Base-by-base conservation (phyloP, 2,797 vertebrate genomes). In the Tangara arthus region DNA sequence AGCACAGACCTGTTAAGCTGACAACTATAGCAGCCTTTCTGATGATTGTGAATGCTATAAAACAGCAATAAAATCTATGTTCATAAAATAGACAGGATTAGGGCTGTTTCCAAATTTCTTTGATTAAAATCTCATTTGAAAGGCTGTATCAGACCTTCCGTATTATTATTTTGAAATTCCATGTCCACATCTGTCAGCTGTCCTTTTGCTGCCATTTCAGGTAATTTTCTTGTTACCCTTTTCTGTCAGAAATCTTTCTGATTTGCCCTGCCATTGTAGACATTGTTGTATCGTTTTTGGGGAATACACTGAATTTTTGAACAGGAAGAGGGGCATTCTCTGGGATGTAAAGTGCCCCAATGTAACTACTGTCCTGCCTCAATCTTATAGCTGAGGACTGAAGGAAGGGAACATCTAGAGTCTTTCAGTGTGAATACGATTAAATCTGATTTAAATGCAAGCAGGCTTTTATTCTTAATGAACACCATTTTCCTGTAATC, bases 111-210 rank as follows among this genome's bases (percentile, higher is more conserved):
- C 30, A 69, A 39, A 69, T 55, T 42, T 61, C 46, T 69, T 55
- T 50, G 3, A 47, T 7, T 79, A 37, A 84, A 76, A 27, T 47
- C 1, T 3, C 44, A 47, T 57, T 50, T 0, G 0, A 27, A 76
- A 94, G 23, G n/a, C 11, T 50, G 5, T 5, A 42, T 21, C 32
- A 77, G 60, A 56, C 12, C 15, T 89, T 65, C n/a, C 17, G 8
- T 19, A 18, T 27, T 13, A 44, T 26, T 81, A 42, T 50, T 56
- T 64, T 12, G 24, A 41, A 56, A 57, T 2, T 79, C n/a, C 16
- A 21, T 12, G 17, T 19, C 53, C 12, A 20, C 5, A 42, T 37
- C 3, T 64, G 46, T 47, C 41, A 64, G 37, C 6, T 75, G 68
- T 41, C 41, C 32, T 70, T 70, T 55, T 19, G 41, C 34, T 56